Conservation (phyloP, 1,140 invertebrate species). For the Sinella curviseta region DNA sequence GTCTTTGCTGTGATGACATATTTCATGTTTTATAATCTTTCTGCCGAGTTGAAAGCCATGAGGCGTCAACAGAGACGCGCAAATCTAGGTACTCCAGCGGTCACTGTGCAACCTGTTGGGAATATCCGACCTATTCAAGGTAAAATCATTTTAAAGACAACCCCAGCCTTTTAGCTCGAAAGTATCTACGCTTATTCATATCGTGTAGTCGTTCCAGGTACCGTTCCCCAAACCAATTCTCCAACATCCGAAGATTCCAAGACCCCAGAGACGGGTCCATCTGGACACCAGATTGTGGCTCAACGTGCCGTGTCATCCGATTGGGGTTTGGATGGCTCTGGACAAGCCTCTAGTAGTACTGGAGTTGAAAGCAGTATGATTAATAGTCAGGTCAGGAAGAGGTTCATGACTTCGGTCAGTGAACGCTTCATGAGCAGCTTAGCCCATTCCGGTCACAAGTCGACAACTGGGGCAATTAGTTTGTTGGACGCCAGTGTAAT, state of each 20-base stretch:
- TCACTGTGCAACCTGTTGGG: not conserved
- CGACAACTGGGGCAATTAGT: constrained; percentile 21
- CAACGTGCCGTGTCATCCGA: not conserved
- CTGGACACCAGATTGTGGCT: not conserved
- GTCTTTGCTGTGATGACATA: constrained; percentile 36
- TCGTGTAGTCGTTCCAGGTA: too few species aligned
- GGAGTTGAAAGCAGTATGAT: not conserved
- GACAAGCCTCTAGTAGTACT: not conserved
- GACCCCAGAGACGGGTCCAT: not conserved
- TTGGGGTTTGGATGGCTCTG: not conserved
- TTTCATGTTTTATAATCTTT: constrained; percentile 43
- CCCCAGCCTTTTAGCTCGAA: too few species aligned
- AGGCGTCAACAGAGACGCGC: constrained; percentile 16
- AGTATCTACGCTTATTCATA: too few species aligned
- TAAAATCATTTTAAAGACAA: not conserved
- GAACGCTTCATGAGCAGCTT: constrained; percentile 42
- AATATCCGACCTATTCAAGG: not conserved
- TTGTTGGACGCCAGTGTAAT: constrained; percentile 30
- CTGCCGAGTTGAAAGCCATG: constrained; percentile 33
- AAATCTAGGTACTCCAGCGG: not conserved
- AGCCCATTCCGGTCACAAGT: constrained; percentile 29
- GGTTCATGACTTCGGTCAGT: constrained; percentile 17
- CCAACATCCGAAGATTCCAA: not conserved
- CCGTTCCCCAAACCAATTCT: too few species aligned
- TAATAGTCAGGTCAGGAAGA: not conserved